Percentiles rank a stretch among this genome's conserved stretches.
phyloP scores from a whole-genome alignment of 2,888 invertebrate genomes.

The Nectonema munidae region DNA sequence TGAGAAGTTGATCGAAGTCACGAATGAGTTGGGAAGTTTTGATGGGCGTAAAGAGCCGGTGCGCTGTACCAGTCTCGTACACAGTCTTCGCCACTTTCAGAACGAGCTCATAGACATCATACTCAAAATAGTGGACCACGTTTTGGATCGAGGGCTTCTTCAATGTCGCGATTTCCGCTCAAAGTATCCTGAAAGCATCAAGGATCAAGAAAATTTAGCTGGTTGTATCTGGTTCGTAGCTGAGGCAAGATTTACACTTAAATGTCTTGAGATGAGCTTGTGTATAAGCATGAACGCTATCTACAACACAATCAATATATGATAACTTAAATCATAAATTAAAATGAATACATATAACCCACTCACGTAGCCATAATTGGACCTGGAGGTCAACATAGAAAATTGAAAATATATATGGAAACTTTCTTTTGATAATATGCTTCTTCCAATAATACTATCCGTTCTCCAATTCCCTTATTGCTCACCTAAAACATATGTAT shows the following conservation, averaged over 20 bases:
- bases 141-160: slow-evolving; percentile 17
- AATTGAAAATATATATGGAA: too few species aligned
- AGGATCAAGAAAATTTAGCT: slow-evolving; percentile 67
- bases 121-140: background rate
- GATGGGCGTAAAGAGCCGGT: slow-evolving; percentile 95
- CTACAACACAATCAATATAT: too few species aligned
- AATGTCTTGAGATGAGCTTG: too few species aligned
- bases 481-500: too few species aligned
- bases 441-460: too few species aligned
- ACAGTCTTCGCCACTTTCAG: slow-evolving; percentile 66
- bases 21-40: slow-evolving; percentile 82
- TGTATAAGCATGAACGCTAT: too few species aligned
- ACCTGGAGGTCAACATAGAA: too few species aligned
- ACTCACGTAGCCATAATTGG: too few species aligned
- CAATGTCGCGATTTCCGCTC: slow-evolving; percentile 51
- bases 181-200: slow-evolving; percentile 86
- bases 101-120: slow-evolving; percentile 26
- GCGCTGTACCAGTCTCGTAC: slow-evolving; percentile 67
- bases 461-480: too few species aligned
- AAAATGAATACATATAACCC: too few species aligned
- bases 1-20: slow-evolving; percentile 67
- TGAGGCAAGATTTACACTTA: slow-evolving; percentile 37
- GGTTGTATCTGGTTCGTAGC: slow-evolving; percentile 98
- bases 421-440: too few species aligned
- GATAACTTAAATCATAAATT: too few species aligned